A percentile compares a stretch with the other conserved stretches of the same genome.
phyloP scores from a whole-genome alignment of 1,140 invertebrate genomes.

The Drepana arcuata region DNA sequence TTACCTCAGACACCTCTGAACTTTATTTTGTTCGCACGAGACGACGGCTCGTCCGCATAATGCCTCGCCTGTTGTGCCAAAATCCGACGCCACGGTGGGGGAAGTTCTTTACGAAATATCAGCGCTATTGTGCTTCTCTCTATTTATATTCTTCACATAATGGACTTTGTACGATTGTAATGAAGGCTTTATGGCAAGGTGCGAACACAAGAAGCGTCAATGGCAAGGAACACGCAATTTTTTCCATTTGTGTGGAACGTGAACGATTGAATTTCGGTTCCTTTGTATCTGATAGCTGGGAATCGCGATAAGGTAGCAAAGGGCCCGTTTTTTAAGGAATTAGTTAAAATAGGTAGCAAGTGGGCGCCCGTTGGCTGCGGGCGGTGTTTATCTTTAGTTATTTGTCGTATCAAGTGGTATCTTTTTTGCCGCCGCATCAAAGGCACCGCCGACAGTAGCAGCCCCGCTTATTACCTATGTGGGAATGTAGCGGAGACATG shows the following conservation, averaged over 20 bases:
- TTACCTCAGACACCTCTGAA: conserved; percentile 42
- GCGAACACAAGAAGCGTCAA: conserved; percentile 43
- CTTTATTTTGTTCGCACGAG: conserved; percentile 63
- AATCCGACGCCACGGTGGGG: conserved; percentile 35
- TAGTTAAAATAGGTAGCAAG: conserved; percentile 42
- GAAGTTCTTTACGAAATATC: conserved; percentile 58
- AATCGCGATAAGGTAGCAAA: conserved; percentile 20
- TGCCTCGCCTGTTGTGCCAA: conserved; percentile 39
- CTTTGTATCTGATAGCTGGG: conserved; percentile 3
- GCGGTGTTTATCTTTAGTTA: conserved; percentile 54
- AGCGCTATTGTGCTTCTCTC: conserved; percentile 48
- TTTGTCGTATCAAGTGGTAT: conserved; percentile 65
- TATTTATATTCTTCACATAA: conserved; percentile 53
- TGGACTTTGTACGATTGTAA: conserved; percentile 57
- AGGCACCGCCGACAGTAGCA: conserved; percentile 56
- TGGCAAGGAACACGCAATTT: conserved; percentile 35
- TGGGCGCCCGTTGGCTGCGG: conserved; percentile 32
- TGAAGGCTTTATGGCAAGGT: conserved; percentile 65
- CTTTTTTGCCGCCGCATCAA: conserved; percentile 49
- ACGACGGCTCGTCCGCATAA: conserved; percentile 54
- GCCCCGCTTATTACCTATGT: conserved; percentile 18
- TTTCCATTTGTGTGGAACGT: conserved; percentile 18
- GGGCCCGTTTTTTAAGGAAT: conserved; percentile 28
- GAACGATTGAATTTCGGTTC: conserved; percentile 10
- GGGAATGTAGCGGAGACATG: neutral